Base-by-base conservation (phyloP, 1,140 invertebrate genomes). In the Neocloeon triangulifer region DNA sequence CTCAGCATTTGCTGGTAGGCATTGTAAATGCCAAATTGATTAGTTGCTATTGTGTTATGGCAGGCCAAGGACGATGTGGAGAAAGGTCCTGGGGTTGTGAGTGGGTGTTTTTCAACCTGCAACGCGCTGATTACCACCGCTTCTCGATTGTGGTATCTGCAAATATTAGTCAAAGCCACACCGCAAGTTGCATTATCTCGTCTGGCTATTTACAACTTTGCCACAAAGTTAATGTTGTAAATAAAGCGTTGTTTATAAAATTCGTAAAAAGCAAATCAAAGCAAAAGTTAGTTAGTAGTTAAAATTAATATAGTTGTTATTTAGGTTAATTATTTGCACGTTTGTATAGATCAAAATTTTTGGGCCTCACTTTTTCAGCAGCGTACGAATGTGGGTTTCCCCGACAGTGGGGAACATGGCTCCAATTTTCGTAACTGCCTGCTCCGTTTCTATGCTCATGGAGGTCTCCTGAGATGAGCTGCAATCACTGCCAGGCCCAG, bases 341-440 rank as follows among this genome's bases (percentile, higher is more conserved):
- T n/a, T n/a, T n/a, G n/a, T n/a, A n/a, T n/a, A n/a, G n/a, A 42
- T 37, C 45, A 31, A 31, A 8, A 22, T 33, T 22, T 25, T n/a
- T n/a, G n/a, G n/a, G 31, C 56, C 69, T 74, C 64, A 86, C 81
- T 86, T 85, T 52, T 82, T 80, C 16, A 88, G 51, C 36, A 88
- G 60, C 34, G 82, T 62, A 43, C 73, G 69, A 43, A 91, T 84
- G 44, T 86, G 81, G 17, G 71, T 73, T 46, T 91, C 82, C 29
- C 74, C 69, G 21, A 84, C 82, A 6, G 81, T 86, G 9, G 81
- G 81, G 51, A 89, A 89, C 68, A 85, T 78, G n/a, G 77, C 68
- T 49, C 75, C 71, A 39, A 86, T 79, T 53, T 81, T 85, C 19
- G 67, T 59, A 12, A 84, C 72, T 34, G 77, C 59, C 3, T 68